A percentile compares a stretch with the other conserved stretches of the same genome.
These are phyloP conservation scores for Drosophila infuscata DNA, from an alignment of 2,888 invertebrate species.

Conservation along the genomic window DNA sequence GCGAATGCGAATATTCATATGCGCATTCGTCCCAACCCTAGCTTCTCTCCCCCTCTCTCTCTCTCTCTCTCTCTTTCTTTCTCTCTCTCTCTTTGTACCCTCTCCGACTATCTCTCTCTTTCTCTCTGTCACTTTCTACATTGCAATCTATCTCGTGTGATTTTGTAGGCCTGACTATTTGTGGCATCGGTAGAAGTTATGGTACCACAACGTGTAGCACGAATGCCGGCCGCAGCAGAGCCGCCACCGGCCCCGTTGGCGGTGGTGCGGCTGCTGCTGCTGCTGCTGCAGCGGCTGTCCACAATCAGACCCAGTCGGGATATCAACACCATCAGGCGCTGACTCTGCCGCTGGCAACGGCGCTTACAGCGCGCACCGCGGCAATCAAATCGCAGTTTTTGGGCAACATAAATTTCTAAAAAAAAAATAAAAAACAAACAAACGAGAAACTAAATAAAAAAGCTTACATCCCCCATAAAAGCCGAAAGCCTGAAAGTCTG, in stretches of 20 bases:
- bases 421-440: slow-evolving; percentile 49
- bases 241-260: slow-evolving; percentile 68
- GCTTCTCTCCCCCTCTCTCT: slow-evolving; percentile 20
- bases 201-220: slow-evolving; percentile 82
- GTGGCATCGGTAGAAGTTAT: slow-evolving; percentile 85
- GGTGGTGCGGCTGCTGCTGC: slow-evolving; percentile 66
- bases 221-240: slow-evolving; percentile 81
- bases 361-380: slow-evolving; percentile 84
- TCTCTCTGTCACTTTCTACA: slow-evolving; percentile 48
- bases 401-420: slow-evolving; percentile 85
- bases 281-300: slow-evolving; percentile 68
- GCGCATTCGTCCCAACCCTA: slow-evolving; percentile 59
- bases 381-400: slow-evolving; percentile 85
- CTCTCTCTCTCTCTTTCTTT: slow-evolving; percentile 28
- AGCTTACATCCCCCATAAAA: slow-evolving; percentile 13
- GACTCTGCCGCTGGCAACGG: slow-evolving; percentile 84
- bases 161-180: slow-evolving; percentile 85
- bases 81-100: slow-evolving; percentile 32
- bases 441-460: slow-evolving; percentile 23
- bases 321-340: slow-evolving; percentile 82
- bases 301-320: slow-evolving; percentile 80
- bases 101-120: slow-evolving; percentile 18
- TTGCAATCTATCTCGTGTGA: slow-evolving; percentile 73
- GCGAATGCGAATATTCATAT: slow-evolving; percentile 36
- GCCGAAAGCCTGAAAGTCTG: slow-evolving; percentile 34